Base-by-base conservation (phyloP, 2,113 vertebrate genomes). In the Archilochus colubris region DNA sequence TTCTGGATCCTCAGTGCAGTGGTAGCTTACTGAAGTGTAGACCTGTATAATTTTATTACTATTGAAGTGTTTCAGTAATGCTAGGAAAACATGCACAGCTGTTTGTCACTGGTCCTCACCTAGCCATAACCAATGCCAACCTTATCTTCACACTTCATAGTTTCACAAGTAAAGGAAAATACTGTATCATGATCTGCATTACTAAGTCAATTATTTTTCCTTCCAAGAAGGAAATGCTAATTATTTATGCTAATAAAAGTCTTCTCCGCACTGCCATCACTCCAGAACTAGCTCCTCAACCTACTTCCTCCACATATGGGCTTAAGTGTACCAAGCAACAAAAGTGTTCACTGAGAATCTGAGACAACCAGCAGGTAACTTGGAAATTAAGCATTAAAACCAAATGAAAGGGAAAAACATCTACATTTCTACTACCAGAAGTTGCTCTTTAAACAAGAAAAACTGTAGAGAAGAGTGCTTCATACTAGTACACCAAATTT, bases 11-110 rank as follows among this genome's bases (percentile, higher is more conserved):
- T 98, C 98, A 91, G 61, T 25, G 51, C 83, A 97, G 80, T 96
- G 97, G 84, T 97, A 98, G 90, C 96, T 98, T 74, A 98, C 93
- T 74, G 98, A 20, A 84, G 97, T 38, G 77, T 98, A 98, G 68
- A 97, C 54, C 98, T 98, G 82, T 10, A 30, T 2, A 70, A 31
- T 67, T 93, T 93, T 95, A 40, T 17, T 88, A 91, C 88, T 7
- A 93, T 38, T 48, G n/a, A 11, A 30, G 12, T 50, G 15, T 62
- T 82, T 77, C 67, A 88, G 24, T 73, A 88, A 88, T 33, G 33
- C 9, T 18, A 4, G 25, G 51, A 66, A 79, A 88, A 69, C 12
- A 57, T 1, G 7, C 10, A 17, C 3, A 66, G 19, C 40, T 40
- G 40, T 40, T 4, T 46, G 27, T 31, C 59, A 63, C 1, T 43